phyloP scores from a whole-genome alignment of 2,797 vertebrate genomes.

The Malacoraja senta region DNA sequence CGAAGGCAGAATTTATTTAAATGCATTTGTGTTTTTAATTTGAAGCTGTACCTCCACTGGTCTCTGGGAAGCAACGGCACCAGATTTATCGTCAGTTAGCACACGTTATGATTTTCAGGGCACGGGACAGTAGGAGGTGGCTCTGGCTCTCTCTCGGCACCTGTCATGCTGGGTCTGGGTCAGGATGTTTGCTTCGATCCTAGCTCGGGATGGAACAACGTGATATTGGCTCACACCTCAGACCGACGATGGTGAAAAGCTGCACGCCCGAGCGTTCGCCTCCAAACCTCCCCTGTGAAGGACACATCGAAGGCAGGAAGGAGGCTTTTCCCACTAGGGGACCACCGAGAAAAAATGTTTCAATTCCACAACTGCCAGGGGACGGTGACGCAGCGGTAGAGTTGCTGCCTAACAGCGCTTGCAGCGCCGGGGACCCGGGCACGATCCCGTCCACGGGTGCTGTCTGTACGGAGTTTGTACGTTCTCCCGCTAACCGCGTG shows the following conservation, averaged over 20 bases:
- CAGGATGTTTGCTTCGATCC: not conserved
- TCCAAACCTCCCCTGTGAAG: not conserved
- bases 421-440: too few species aligned
- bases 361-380: too few species aligned
- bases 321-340: not conserved
- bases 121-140: not conserved
- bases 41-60: too few species aligned
- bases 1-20: conserved; percentile 14
- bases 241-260: not conserved
- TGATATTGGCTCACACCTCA: not conserved
- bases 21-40: not conserved
- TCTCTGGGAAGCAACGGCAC: not conserved
- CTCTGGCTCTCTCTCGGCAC: not conserved
- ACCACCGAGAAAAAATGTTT: not conserved
- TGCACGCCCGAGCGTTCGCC: not conserved
- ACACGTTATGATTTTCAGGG: not conserved
- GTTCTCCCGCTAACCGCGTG: too few species aligned
- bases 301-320: not conserved
- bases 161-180: not conserved
- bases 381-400: too few species aligned
- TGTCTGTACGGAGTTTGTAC: too few species aligned
- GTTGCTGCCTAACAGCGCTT: too few species aligned
- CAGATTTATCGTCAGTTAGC: not conserved
- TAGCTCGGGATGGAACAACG: not conserved
- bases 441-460: too few species aligned